phyloP scores from a whole-genome alignment of 2,888 invertebrate species.

The Drosophila rellima region DNA sequence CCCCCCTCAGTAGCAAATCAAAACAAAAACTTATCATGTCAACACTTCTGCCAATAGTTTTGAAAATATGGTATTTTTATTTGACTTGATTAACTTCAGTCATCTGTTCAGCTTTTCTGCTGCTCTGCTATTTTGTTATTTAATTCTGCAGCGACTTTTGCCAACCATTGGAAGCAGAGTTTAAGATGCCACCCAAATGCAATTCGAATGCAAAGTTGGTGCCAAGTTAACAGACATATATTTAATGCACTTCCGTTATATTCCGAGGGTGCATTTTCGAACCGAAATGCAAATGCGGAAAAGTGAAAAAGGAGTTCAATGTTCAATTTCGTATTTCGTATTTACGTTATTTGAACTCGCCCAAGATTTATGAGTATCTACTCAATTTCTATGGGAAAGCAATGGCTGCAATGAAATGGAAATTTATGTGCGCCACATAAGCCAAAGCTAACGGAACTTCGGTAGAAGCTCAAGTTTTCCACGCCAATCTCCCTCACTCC shows the following conservation, averaged over 20 bases:
- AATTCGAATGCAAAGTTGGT: slow-evolving; percentile 25
- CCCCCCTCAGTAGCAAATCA: too few species aligned
- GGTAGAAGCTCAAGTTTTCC: slow-evolving; percentile 32
- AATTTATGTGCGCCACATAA: slow-evolving; percentile 70
- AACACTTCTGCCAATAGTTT: background rate
- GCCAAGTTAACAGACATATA: slow-evolving; percentile 24
- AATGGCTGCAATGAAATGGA: slow-evolving; percentile 80
- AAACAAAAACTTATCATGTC: too few species aligned
- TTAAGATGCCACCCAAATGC: slow-evolving; percentile 15
- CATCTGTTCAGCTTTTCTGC: too few species aligned
- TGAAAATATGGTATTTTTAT: background rate
- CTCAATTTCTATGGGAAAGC: slow-evolving; percentile 75
- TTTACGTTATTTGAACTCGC: slow-evolving; percentile 79
- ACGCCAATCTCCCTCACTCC: background rate
- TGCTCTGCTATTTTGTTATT: background rate
- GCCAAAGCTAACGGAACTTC: slow-evolving; percentile 46
- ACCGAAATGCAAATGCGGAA: slow-evolving; percentile 54
- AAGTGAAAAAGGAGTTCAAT: slow-evolving; percentile 52
- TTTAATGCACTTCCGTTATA: slow-evolving; percentile 72
- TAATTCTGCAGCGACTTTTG: background rate
- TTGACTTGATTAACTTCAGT: background rate
- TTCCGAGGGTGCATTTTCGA: slow-evolving; percentile 25
- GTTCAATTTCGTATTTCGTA: slow-evolving; percentile 68
- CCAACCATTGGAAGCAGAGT: background rate
- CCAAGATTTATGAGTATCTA: slow-evolving; percentile 77